A percentile compares a stretch with the other conserved stretches of the same genome.
Conservation (phyloP, 2,113 vertebrate species). For the Albula goreensis region DNA sequence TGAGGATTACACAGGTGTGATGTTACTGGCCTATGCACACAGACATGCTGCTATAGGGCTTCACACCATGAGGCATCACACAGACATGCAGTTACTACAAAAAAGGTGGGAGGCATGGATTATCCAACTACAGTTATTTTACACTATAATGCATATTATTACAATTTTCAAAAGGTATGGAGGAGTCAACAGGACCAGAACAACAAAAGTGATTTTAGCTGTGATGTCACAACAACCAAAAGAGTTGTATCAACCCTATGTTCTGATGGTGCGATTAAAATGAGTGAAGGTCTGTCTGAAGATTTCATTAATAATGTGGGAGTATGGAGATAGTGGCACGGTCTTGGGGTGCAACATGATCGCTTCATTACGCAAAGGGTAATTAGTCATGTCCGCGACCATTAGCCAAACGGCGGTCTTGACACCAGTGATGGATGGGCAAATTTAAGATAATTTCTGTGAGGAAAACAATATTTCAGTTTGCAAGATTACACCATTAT, state of each 20-base stretch:
- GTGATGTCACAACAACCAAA: neutral
- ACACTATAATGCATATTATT: too few relatives aligned
- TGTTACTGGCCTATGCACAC: too few relatives aligned
- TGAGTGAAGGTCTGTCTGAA: slow-evolving; percentile 62
- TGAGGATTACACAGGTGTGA: too few relatives aligned
- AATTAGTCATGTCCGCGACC: slow-evolving; percentile 68
- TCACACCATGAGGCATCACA: too few relatives aligned
- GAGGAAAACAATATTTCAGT: slow-evolving; percentile 63
- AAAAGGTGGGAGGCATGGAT: too few relatives aligned
- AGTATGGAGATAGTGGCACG: slow-evolving; percentile 55
- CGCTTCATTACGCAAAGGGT: slow-evolving; percentile 57
- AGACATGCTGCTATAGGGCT: too few relatives aligned
- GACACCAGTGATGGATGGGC: slow-evolving; percentile 63
- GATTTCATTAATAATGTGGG: slow-evolving; percentile 62
- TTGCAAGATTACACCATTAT: slow-evolving; percentile 54
- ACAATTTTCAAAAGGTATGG: neutral
- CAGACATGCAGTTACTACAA: too few relatives aligned
- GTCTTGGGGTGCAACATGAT: slow-evolving; percentile 57
- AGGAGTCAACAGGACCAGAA: neutral
- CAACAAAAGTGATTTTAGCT: neutral
- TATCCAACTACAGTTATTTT: too few relatives aligned
- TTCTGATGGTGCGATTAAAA: slow-evolving; percentile 44
- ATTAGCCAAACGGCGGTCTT: slow-evolving; percentile 62
- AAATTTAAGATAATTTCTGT: slow-evolving; percentile 60
- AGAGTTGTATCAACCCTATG: neutral